Percentiles rank a stretch among this genome's conserved stretches.
Evolutionary conservation across 2,888 invertebrate genomes (phyloP).

Genomic region (Parnassius apollo): DNA sequence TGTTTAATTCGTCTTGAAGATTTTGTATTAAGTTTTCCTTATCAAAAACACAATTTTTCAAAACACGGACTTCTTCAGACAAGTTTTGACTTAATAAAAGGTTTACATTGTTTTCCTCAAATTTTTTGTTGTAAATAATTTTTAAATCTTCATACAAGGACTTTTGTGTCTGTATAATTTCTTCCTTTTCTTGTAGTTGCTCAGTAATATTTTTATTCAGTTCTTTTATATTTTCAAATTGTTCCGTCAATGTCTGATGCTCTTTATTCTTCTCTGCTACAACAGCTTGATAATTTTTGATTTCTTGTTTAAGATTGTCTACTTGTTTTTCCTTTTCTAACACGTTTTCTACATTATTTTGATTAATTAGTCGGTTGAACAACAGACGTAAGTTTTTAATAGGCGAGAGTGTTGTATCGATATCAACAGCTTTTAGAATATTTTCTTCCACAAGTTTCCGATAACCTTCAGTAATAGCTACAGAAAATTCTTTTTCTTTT

Average conservation of each 20-base stretch:
- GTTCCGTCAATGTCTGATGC: slow-evolving; percentile 38
- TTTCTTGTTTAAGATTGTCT: slow-evolving; percentile 39
- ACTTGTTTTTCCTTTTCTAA: slow-evolving; percentile 38
- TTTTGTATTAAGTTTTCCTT: slow-evolving; percentile 46
- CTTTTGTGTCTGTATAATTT: slow-evolving; percentile 39
- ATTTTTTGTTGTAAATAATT: slow-evolving; percentile 43
- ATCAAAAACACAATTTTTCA: slow-evolving; percentile 41
- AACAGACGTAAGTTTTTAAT: slow-evolving; percentile 44
- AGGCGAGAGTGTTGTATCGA: slow-evolving; percentile 43
- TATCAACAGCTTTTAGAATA: slow-evolving; percentile 40
- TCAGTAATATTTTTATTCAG: slow-evolving; percentile 37
- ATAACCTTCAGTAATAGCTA: slow-evolving; percentile 45
- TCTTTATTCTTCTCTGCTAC: slow-evolving; percentile 48
- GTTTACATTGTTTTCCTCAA: slow-evolving; percentile 49
- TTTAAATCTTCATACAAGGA: slow-evolving; percentile 45
- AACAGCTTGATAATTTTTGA: slow-evolving; percentile 39
- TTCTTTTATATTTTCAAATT: slow-evolving; percentile 40
- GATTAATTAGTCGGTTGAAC: slow-evolving; percentile 46
- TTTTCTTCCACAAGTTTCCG: slow-evolving; percentile 46
- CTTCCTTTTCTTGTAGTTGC: slow-evolving; percentile 43
- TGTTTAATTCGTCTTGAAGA: slow-evolving; percentile 35
- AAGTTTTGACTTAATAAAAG: slow-evolving; percentile 42
- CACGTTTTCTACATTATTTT: slow-evolving; percentile 31
- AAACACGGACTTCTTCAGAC: slow-evolving; percentile 45
- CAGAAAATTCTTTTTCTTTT: slow-evolving; percentile 53